Evolutionary conservation across 2,888 invertebrate genomes (phyloP).

Genomic region (Eristalis arbustorum): DNA sequence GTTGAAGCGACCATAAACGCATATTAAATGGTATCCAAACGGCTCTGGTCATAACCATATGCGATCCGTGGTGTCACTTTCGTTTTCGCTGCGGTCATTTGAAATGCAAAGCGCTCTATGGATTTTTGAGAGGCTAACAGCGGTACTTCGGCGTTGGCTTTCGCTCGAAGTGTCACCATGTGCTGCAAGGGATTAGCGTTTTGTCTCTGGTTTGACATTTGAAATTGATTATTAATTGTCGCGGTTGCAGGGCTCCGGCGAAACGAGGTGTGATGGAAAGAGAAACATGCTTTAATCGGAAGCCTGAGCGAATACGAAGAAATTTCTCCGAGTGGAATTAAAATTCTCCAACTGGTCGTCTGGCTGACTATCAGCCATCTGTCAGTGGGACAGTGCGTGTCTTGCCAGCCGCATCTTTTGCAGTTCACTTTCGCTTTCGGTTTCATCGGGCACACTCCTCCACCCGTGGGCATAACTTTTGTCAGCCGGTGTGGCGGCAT

Average conservation of each 20-base stretch:
- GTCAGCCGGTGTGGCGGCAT: slow-evolving; percentile 3
- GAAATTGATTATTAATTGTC: background rate
- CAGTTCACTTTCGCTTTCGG: slow-evolving; percentile 54
- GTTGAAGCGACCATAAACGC: background rate
- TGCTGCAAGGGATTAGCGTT: slow-evolving; percentile 35
- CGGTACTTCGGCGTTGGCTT: slow-evolving; percentile 44
- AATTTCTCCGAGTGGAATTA: slow-evolving; percentile 26
- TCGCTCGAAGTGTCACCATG: slow-evolving; percentile 35
- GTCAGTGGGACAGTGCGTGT: slow-evolving; percentile 20
- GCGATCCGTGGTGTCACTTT: slow-evolving; percentile 50
- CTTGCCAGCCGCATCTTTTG: slow-evolving; percentile 24
- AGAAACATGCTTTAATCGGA: background rate
- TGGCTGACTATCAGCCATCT: slow-evolving; percentile 20
- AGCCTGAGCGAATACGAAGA: slow-evolving; percentile 5
- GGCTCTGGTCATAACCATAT: slow-evolving; percentile 19
- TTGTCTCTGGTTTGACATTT: slow-evolving; percentile 25
- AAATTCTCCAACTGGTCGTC: slow-evolving; percentile 4
- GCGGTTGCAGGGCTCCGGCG: background rate
- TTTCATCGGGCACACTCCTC: background rate
- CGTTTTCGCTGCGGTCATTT: slow-evolving; percentile 53
- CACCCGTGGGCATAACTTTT: background rate
- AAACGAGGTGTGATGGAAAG: background rate
- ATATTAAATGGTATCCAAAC: background rate
- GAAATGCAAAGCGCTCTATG: slow-evolving; percentile 52
- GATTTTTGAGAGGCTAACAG: slow-evolving; percentile 26